Conservation (phyloP, 1,140 invertebrate species). For the Ceratosolen solmsi region DNA sequence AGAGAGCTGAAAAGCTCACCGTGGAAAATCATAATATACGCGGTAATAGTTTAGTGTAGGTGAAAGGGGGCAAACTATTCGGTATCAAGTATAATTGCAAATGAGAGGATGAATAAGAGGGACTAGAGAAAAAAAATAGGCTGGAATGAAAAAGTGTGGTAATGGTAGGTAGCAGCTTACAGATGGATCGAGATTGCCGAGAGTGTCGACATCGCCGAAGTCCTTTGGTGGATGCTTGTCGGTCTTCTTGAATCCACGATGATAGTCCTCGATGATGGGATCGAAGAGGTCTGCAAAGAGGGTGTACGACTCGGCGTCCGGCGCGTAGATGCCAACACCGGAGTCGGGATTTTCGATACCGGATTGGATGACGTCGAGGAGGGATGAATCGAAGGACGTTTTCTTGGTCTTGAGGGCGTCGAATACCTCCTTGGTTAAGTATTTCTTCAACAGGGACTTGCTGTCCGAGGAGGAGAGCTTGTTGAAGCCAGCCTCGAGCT, state of each 20-base stretch:
- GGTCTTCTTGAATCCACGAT: conserved; percentile 92
- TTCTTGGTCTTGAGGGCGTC: conserved; percentile 92
- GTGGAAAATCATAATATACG: no score
- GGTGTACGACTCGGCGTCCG: conserved; percentile 94
- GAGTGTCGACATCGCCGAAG: conserved; percentile 92
- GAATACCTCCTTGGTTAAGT: conserved; percentile 91
- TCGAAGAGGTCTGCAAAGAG: conserved; percentile 93
- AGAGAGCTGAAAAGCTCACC: no score
- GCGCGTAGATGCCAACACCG: conserved; percentile 95
- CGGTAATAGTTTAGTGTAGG: no score
- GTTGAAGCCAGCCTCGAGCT: conserved; percentile 91
- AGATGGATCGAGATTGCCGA: conserved; percentile 93
- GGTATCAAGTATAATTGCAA: no score
- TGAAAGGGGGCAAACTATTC: no score
- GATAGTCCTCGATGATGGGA: conserved; percentile 97
- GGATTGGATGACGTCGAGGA: conserved; percentile 94
- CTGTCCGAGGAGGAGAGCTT: conserved; percentile 91
- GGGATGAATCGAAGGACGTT: conserved; percentile 91
- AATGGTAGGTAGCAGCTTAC: no score
- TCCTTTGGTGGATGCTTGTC: conserved; percentile 93
- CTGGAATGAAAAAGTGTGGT: no score
- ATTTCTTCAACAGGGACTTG: conserved; percentile 96
- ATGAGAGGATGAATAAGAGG: no score
- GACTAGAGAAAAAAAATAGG: no score
- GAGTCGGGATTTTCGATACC: conserved; percentile 92